Evolutionary conservation across 2,113 vertebrate genomes (phyloP).

Genomic region (Crotalus viridis): DNA sequence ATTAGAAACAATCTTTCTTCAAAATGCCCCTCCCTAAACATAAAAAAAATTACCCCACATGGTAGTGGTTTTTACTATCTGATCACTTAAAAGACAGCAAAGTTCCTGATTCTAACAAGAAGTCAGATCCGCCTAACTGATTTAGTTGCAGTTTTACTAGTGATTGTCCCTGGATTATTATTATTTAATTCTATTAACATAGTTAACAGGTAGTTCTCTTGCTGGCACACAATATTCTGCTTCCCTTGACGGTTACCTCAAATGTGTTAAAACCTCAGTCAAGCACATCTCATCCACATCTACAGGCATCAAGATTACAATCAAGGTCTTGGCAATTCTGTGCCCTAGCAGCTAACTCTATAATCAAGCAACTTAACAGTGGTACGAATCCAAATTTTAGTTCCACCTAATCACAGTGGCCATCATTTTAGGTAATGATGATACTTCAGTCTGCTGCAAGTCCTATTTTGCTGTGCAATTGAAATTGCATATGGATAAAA

Average conservation of each 20-base stretch:
- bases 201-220: conserved; percentile 12
- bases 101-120: not conserved
- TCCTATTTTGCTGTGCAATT: not conserved
- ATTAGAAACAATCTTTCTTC: not conserved
- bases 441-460: conserved; percentile 14
- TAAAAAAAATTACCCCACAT: not conserved
- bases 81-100: not conserved
- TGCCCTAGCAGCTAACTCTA: not conserved
- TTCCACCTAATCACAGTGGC: not conserved
- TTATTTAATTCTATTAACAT: not conserved
- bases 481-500: not conserved
- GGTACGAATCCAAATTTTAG: not conserved
- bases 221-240: not conserved
- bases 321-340: conserved; percentile 8
- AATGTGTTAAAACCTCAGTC: not conserved
- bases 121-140: not conserved
- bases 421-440: conserved; percentile 22
- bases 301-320: not conserved
- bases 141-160: not conserved
- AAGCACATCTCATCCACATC: not conserved
- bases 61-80: not conserved
- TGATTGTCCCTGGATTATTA: not conserved
- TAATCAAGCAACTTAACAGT: conserved; percentile 5
- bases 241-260: not conserved
- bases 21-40: not conserved